Evolutionary conservation across 2,888 invertebrate genomes (phyloP), one percentile per base, ranked within the genome.

Genomic region (Mamestra brassicae): DNA sequence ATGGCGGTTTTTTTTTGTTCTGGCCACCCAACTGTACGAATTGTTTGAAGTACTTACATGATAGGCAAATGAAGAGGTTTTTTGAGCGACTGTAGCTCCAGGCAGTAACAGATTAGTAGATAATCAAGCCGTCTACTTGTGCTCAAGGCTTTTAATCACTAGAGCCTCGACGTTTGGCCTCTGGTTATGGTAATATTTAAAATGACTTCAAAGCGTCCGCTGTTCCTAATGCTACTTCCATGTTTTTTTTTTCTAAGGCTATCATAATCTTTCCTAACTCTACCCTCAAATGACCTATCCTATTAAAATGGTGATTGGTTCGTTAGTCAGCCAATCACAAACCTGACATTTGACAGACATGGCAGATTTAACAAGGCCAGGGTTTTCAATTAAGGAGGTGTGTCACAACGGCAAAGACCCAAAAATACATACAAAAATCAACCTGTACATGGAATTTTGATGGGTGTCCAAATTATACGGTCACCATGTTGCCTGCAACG

Each of bases 391-490:
- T 73, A 61, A 11, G 17, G 47, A 64, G 34, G 17, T 36, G 47
- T 58, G 8, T 13, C 8, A 15, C 4, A 15, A 57, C 1, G 1
- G 36, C 6, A n/a, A 65, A 47, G 15, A 5, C 5, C 10, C 47
- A 47, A 57, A 61, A 45, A 36, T 42, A 17, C 4, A 54, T 42
- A 42, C 26, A 47, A 64, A 45, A 67, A 76, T 26, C 77, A 77
- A 8, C 76, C 72, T 83, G 83, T 78, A 74, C 60, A 77, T 74
- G 76, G 72, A 74, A 84, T 84, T 84, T 71, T 75, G 72, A 80
- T 85, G 85, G 66, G 26, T 63, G 80, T 73, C 61, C 69, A 78
- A 83, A 81, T 84, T 83, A 80, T 63, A 82, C n/a, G 62, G 71
- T 60, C 66, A 65, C 73, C 69, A 42, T 65, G 50, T 65, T 66